Evolutionary conservation across 2,888 invertebrate genomes (phyloP), one percentile per base, ranked within the genome.

Genomic region (Dorcus parallelipipedus): DNA sequence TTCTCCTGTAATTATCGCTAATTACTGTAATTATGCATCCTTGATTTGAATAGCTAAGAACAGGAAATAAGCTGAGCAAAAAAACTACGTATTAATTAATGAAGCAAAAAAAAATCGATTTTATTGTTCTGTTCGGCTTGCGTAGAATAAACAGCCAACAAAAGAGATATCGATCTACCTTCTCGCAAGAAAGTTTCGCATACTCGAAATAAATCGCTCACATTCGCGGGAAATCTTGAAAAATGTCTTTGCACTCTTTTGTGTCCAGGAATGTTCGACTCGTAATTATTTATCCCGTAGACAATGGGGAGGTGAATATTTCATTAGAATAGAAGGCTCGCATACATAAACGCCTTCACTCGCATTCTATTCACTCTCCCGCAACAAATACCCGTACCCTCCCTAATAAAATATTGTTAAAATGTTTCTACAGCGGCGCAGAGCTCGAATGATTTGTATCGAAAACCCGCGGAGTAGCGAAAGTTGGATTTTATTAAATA

Each of bases 221-320:
- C 52, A 41, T 51, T 56, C 50, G 41, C 38, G 38, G 42, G 59
- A 56, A 51, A 52, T 59, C 52, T 57, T 62, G 62, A 62, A 62
- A 59, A 62, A 62, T 62, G 58, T 51, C 57, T 49, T 49, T 47
- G 48, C 62, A 59, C 60, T 53, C 52, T 60, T 58, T 54, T 55
- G 56, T 56, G 60, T 60, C 58, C 54, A 52, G 60, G 58, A 60
- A 58, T 55, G 60, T 63, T 60, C 62, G 58, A 63, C 58, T 58
- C 41, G 62, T 63, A 63, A 63, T 63, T 63, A 63, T 63, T 63
- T 63, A 63, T 63, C 58, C 47, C 48, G 58, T 49, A 61, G 61
- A 63, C 61, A 63, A 63, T 63, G 58, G 59, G 52, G 54, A 58
- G 51, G 63, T 63, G 59, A 63, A 63, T 63, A 63, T 63, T 63